Evolutionary conservation across 2,797 vertebrate species (phyloP), one percentile per base, ranked within the genome.

Genomic region (Peromyscus nudipes): DNA sequence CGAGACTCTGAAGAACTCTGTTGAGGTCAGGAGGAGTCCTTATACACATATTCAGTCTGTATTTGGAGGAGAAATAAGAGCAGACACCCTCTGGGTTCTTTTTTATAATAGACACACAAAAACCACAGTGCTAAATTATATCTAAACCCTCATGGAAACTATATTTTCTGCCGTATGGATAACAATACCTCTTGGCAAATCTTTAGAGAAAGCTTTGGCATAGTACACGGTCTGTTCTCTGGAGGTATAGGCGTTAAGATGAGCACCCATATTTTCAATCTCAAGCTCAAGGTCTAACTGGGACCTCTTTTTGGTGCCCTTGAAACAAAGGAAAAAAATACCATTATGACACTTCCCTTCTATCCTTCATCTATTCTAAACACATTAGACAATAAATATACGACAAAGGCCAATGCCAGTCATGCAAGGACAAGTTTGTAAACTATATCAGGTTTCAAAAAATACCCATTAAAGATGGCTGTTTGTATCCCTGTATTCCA

Each of bases 191-290:
- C 99, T 98, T 29, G 99, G 99, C 11, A 99, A 98, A 93, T 99
- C 99, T 98, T 99, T 99, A 0, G 99, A 99, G 98, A 99, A 99
- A 31, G 99, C 99, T 98, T 99, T 99, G 96, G 99, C 99, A 4
- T 99, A 99, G 96, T 99, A 99, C 16, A 99, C 99, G 0, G 99
- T 99, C 98, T 99, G 99, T 96, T 99, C 99, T 93, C 99, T 98
- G 83, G 99, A 99, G 0, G 99, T 99, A 94, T 99, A 99, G 0
- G 99, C 99, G 0, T 99, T 99, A 95, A 99, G 99, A 95, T 99
- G 99, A 93, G 99, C 99, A 11, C 99, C 99, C 99, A 99, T 99
- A 98, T 99, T 99, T 98, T 99, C 99, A 17, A 99, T 99, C 98
- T 99, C 99, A 77, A 99, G 98, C 97, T 99, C 99, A 94, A 99